Percentiles rank a stretch among this genome's conserved stretches.
These are phyloP conservation scores for Enteromius unitaeniatus DNA, from an alignment of 2,797 vertebrate genomes.

Conservation along the genomic window DNA sequence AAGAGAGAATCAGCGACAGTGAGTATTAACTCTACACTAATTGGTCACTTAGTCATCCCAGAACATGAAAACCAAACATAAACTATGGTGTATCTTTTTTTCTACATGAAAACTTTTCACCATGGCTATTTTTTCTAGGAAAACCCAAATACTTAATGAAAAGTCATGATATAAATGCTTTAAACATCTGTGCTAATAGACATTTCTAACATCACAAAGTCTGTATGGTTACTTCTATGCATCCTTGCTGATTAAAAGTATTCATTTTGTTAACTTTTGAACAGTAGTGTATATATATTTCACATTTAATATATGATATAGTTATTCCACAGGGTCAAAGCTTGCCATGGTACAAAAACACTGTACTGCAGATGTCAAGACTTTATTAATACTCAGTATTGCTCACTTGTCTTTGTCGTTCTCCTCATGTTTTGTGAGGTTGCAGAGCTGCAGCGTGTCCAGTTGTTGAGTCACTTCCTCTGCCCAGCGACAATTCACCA, in stretches of 20 bases:
- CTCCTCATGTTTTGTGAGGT: constrained; percentile 95
- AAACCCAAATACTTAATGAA: not conserved
- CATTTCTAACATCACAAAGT: not conserved
- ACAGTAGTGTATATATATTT: not conserved
- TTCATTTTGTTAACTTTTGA: not conserved
- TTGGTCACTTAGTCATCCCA: constrained; percentile 1
- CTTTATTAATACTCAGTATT: not conserved
- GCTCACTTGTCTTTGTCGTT: constrained; percentile 97
- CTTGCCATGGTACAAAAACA: not conserved
- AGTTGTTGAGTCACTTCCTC: constrained; percentile 98
- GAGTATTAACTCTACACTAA: constrained; percentile 3
- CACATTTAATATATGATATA: not conserved
- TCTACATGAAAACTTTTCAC: not conserved
- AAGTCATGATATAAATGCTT: not conserved
- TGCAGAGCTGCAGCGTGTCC: constrained; percentile 96
- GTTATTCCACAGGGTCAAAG: not conserved
- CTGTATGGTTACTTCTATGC: not conserved
- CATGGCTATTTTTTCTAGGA: not conserved
- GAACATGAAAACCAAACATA: not conserved
- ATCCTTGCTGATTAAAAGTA: not conserved
- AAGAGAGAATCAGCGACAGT: not conserved
- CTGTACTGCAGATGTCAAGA: not conserved
- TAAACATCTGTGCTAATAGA: not conserved
- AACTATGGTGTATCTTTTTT: not conserved
- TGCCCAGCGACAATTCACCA: constrained; percentile 98